Base-by-base conservation (phyloP, 2,888 invertebrate species). In the Dryobota labecula region DNA sequence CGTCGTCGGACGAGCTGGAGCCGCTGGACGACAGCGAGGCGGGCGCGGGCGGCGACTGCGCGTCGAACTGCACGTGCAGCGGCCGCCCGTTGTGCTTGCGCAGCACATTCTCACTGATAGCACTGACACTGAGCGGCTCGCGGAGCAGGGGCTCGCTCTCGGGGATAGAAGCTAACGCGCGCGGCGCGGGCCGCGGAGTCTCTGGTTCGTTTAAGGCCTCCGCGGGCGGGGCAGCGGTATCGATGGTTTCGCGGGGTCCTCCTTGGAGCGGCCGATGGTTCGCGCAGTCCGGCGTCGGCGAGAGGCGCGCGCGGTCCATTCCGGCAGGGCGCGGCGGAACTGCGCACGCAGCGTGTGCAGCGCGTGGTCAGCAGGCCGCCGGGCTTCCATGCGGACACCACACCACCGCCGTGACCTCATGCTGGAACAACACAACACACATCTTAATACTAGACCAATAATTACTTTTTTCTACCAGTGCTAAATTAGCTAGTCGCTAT, bases 1-100 rank as follows among this genome's bases (percentile, higher is more conserved):
- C 97, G 72, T 97, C 97, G 82, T 97, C 97, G 56, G 97, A 97
- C 8, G 97, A 97, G 61, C 96, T 96, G 58, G 96, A 96, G 73
- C 96, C 93, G 63, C 94, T 94, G 76, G 73, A 73, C 45, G 96
- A 93, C 9, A 89, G 87, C 53, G 96, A 93, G 2, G 93, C 93
- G 78, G 96, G 91, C 53, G 94, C 90, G 73, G 93, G 87, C 84
- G 96, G 92, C 84, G 93, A 93, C 84, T 94, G 94, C 85, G 95
- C 96, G 85, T 96, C 96, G 89, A 97, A 97, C 91, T 97, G 96
- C 75, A 97, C 97, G 88, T 96, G 97, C 78, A 96, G 92, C 71
- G 88, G 92, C 41, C 95, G 93, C 51, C 94, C 94, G 75, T 92
- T 90, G 56, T 88, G 86, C 82, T 92, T 90, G 72, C 92, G 88